A percentile compares a stretch with the other conserved stretches of the same genome.
Evolutionary conservation across 23 tunicate genomes (phyloP).

Genomic region (Trididemnum clinides): DNA sequence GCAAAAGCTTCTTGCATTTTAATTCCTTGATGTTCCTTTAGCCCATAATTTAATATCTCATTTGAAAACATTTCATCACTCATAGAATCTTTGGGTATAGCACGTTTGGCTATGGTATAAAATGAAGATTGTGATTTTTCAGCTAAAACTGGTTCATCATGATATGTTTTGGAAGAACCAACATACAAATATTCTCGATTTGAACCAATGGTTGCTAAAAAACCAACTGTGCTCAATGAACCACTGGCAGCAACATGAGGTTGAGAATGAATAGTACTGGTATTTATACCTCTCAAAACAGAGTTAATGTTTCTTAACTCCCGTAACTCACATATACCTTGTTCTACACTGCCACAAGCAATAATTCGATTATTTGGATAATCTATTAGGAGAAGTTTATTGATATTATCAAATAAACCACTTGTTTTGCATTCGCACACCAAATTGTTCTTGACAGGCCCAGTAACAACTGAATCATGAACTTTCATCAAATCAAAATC

Average conservation of each 20-base stretch:
- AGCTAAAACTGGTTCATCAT: not conserved
- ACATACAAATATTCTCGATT: slow-evolving; percentile 50
- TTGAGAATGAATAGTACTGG: not conserved
- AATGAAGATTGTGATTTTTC: slow-evolving; percentile 4
- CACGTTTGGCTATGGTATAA: slow-evolving; percentile 54
- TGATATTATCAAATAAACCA: not conserved
- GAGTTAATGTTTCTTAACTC: not conserved
- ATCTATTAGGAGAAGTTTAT: slow-evolving; percentile 20
- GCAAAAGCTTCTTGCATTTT: slow-evolving; percentile 29
- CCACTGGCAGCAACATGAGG: slow-evolving; percentile 48
- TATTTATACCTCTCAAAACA: not conserved
- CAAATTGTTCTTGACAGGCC: slow-evolving; percentile 43
- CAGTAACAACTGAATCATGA: slow-evolving; percentile 22
- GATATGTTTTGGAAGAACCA: slow-evolving; percentile 70
- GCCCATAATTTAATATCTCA: not conserved
- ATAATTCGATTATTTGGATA: not conserved
- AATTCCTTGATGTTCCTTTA: slow-evolving; percentile 13
- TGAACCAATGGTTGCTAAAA: slow-evolving; percentile 31
- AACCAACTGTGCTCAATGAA: slow-evolving; percentile 63
- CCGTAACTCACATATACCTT: slow-evolving; percentile 20
- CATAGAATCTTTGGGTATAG: slow-evolving; percentile 24
- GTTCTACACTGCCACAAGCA: slow-evolving; percentile 20
- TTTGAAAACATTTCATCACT: slow-evolving; percentile 52
- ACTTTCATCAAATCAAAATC: not conserved
- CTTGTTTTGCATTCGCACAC: slow-evolving; percentile 26